Base-by-base conservation (phyloP, 2,113 vertebrate genomes). In the Danio rerio region DNA sequence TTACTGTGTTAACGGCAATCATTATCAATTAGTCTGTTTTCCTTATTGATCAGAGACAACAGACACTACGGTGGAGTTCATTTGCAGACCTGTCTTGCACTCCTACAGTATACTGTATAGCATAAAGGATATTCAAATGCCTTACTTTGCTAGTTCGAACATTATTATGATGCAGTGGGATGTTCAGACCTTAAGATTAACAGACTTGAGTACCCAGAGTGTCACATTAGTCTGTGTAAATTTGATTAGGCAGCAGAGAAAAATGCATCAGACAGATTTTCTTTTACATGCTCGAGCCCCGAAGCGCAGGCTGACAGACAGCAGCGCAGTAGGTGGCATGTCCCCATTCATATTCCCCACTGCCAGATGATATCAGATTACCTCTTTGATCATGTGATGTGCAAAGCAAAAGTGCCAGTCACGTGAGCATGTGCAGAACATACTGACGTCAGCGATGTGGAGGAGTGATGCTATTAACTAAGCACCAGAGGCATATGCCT, bases 311-410 rank as follows among this genome's bases (percentile, higher is more conserved):
- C 59, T 66, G 76, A 66, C 76, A 65, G 76, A 78, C 59, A 78
- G 49, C 61, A 52, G 15, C 49, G 12, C 61, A 66, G 49, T 55
- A 65, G 61, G 76, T 78, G 76, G 76, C 61, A 53, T 78, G 76
- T 66, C 20, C 61, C 79, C 45, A 61, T 81, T 81, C 79, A 81
- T 81, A 62, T 81, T 78, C 18, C 55, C 7, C 7, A 15, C 12
- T 72, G 56, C 42, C 68, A 49, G 53, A 70, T 81, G 56, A 81
- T 81, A 63, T 81, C 68, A 56, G 53, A 58, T 81, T 71, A 61
- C 66, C 52, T 50, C 66, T 81, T 20, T 42, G 43, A 72, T 72
- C 68, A 81, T 81, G 68, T 72, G 79, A 52, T 52, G 40, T 47
- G n/a, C 78, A 68, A 68, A 68, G 10, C 77, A 58, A 70, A 70